These are phyloP conservation scores for Epinotia brunnichana DNA, from an alignment of 2,888 invertebrate genomes.

Conservation along the genomic window DNA sequence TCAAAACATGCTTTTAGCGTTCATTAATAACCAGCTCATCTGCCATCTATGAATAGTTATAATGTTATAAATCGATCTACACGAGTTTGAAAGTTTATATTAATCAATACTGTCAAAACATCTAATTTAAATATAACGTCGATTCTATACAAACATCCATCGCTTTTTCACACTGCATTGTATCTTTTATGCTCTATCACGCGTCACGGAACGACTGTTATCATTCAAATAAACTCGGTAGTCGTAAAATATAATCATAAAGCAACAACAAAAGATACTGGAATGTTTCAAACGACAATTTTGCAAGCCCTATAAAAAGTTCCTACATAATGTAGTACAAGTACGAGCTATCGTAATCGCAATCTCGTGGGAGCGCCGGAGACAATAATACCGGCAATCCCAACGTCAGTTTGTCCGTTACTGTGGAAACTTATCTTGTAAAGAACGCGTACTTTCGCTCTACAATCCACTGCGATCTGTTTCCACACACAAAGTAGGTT, in stretches of 20 bases:
- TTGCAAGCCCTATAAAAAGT: conserved; percentile 31
- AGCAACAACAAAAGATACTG: conserved; percentile 25
- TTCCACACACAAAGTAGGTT: conserved; percentile 48
- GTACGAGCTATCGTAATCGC: conserved; percentile 49
- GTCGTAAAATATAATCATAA: conserved; percentile 10
- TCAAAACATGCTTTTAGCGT: conserved; percentile 13
- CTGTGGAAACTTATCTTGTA: conserved; percentile 52
- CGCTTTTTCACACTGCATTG: conserved; percentile 10
- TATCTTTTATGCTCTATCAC: conserved; percentile 28
- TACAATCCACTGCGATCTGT: conserved; percentile 51
- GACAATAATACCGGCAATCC: conserved; percentile 50
- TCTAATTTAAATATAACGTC: background rate
- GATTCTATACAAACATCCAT: background rate
- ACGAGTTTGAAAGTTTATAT: conserved; percentile 20
- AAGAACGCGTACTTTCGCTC: conserved; percentile 55
- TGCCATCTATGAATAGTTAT: conserved; percentile 17
- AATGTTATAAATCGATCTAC: conserved; percentile 15
- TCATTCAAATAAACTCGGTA: conserved; percentile 25
- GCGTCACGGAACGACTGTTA: conserved; percentile 2
- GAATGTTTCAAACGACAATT: conserved; percentile 32
- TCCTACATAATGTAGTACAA: conserved; percentile 37
- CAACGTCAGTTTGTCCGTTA: conserved; percentile 40
- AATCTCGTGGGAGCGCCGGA: conserved; percentile 55
- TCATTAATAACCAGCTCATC: conserved; percentile 16
- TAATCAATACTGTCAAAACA: conserved; percentile 15